Percentiles rank a stretch among this genome's conserved stretches.
These are phyloP conservation scores for Ciona savignyi DNA, from an alignment of 23 tunicate species.

Conservation along the genomic window DNA sequence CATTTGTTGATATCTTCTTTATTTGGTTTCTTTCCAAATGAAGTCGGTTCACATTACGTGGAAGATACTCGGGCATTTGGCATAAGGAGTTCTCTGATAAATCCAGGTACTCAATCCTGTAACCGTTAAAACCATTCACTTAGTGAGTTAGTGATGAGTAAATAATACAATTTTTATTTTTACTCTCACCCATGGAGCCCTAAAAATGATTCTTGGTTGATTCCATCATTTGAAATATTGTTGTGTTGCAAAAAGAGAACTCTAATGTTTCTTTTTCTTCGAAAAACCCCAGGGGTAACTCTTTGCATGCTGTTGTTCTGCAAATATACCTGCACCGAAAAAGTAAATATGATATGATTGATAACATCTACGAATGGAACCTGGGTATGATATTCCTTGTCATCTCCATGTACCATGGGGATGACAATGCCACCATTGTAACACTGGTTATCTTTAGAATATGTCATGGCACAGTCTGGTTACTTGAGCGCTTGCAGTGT, in stretches of 20 bases:
- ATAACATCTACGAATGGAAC: not conserved
- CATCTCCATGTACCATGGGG: no score
- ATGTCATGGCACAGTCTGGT: no score
- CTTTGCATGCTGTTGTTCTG: constrained; percentile 25
- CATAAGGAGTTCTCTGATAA: constrained; percentile 36
- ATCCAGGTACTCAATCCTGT: constrained; percentile 29
- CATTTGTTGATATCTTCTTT: constrained; percentile 9
- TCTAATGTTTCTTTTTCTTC: constrained; percentile 20
- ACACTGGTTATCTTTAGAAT: no score
- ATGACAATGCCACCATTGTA: no score
- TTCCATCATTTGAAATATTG: constrained; percentile 22
- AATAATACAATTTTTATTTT: no score
- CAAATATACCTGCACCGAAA: constrained; percentile 61
- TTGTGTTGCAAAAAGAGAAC: constrained; percentile 43
- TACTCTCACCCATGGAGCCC: constrained; percentile 35
- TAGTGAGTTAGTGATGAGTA: no score
- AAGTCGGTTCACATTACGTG: constrained; percentile 33
- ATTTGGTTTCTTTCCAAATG: constrained; percentile 53
- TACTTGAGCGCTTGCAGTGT: no score
- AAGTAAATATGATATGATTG: no score
- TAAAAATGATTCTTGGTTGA: constrained; percentile 30
- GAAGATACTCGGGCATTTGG: constrained; percentile 28
- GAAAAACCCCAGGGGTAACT: constrained; percentile 46
- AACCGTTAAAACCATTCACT: no score
- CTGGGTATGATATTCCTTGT: not conserved